Percentiles rank a stretch among this genome's conserved stretches.
Conservation (phyloP, 1,140 invertebrate genomes). For the fruit fly (Drosophila melanogaster) region DNA sequence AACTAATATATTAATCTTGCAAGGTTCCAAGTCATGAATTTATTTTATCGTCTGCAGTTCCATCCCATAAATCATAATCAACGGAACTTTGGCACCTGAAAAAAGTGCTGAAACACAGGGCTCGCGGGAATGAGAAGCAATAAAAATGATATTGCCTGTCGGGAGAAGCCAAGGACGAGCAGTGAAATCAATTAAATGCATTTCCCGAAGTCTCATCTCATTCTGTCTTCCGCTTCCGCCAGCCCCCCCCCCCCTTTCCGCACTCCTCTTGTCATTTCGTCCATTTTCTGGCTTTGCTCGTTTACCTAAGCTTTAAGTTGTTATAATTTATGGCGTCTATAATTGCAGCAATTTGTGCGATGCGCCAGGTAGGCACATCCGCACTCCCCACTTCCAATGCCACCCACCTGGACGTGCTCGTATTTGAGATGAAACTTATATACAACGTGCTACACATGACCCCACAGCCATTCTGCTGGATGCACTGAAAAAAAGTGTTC, state of each 20-base stretch:
- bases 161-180: conserved; percentile 31
- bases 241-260: no score
- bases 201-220: conserved; percentile 45
- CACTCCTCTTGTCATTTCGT: conserved; percentile 11
- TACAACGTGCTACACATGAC: conserved; percentile 43
- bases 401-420: conserved; percentile 18
- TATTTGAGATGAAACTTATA: conserved; percentile 60
- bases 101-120: not conserved
- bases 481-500: not conserved
- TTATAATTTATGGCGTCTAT: conserved; percentile 80
- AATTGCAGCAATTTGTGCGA: conserved; percentile 76
- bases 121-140: conserved; percentile 7
- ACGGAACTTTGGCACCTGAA: conserved; percentile 4
- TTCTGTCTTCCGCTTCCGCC: conserved; percentile 1
- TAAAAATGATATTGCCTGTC: conserved; percentile 49
- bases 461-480: not conserved
- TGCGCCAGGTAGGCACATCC: conserved; percentile 13
- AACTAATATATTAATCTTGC: not conserved
- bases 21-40: not conserved
- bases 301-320: conserved; percentile 50
- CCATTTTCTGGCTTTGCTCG: conserved; percentile 16
- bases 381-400: not conserved
- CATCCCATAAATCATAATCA: conserved; percentile 26
- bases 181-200: conserved; percentile 75
- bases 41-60: conserved; percentile 1